Evolutionary conservation across 1,140 invertebrate species (phyloP).

Genomic region (Drosophila prosaltans): DNA sequence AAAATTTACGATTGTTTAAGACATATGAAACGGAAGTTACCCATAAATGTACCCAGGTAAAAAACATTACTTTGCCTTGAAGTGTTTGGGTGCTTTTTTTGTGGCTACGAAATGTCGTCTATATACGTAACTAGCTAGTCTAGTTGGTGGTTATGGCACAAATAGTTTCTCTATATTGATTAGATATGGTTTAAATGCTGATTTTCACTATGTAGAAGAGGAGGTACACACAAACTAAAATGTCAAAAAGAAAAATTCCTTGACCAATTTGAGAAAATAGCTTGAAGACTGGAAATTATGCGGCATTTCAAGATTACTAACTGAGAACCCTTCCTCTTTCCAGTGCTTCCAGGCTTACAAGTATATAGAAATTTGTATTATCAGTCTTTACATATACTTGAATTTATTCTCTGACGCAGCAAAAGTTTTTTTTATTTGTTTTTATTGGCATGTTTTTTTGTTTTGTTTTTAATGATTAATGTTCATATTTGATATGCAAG

Average conservation of each 20-base stretch:
- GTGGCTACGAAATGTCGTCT: not conserved
- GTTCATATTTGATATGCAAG: slow-evolving; percentile 40
- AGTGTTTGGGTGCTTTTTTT: not conserved
- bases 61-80: slow-evolving; percentile 6
- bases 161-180: slow-evolving; percentile 1
- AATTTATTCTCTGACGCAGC: not conserved
- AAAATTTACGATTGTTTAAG: slow-evolving; percentile 4
- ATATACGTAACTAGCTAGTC: not conserved
- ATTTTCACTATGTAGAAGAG: not conserved
- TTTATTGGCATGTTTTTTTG: not conserved
- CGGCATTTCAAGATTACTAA: no score
- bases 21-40: slow-evolving; percentile 8
- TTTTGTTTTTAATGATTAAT: slow-evolving; percentile 50
- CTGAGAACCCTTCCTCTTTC: no score
- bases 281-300: not conserved
- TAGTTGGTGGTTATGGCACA: slow-evolving; percentile 6
- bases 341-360: no score
- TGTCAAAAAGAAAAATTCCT: not conserved
- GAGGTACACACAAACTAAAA: not conserved
- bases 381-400: not conserved
- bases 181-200: not conserved
- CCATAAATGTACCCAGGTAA: not conserved
- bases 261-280: not conserved
- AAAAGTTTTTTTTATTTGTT: slow-evolving; percentile 17
- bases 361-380: not conserved